Conservation (phyloP, 2,797 vertebrate genomes). For the Pitangus sulphuratus region DNA sequence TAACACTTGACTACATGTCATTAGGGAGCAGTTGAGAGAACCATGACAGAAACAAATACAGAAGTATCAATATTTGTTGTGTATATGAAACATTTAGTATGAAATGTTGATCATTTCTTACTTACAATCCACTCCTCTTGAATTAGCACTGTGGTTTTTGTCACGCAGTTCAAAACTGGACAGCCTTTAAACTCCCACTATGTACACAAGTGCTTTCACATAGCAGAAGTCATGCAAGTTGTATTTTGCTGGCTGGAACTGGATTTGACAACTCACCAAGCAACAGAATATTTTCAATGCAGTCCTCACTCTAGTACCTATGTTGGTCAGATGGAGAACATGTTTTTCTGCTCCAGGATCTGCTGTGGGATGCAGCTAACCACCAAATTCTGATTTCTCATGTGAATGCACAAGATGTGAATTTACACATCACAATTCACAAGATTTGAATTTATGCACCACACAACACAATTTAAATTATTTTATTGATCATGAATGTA, state of each 20-base stretch:
- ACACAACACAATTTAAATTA: neutral
- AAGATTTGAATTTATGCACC: neutral
- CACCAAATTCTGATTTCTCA: neutral
- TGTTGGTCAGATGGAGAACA: neutral
- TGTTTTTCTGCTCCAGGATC: neutral
- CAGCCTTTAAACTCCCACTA: neutral
- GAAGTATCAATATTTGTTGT: neutral
- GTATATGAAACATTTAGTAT: neutral
- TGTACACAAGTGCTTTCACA: rapidly evolving
- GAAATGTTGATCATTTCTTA: neutral
- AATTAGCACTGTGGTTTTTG: neutral
- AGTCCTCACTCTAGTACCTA: neutral
- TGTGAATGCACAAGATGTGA: neutral
- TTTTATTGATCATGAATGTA: neutral
- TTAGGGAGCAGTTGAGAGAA: constrained; percentile 19
- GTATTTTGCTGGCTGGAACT: neutral
- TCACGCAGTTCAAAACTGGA: neutral
- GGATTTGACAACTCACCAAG: neutral
- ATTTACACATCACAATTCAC: neutral
- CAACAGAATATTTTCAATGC: neutral
- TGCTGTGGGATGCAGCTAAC: neutral
- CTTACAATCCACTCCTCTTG: neutral
- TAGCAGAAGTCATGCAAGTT: neutral
- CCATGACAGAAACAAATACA: neutral
- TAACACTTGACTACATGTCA: neutral